phyloP scores from a whole-genome alignment of 2,113 vertebrate species.

The Bucco capensis region DNA sequence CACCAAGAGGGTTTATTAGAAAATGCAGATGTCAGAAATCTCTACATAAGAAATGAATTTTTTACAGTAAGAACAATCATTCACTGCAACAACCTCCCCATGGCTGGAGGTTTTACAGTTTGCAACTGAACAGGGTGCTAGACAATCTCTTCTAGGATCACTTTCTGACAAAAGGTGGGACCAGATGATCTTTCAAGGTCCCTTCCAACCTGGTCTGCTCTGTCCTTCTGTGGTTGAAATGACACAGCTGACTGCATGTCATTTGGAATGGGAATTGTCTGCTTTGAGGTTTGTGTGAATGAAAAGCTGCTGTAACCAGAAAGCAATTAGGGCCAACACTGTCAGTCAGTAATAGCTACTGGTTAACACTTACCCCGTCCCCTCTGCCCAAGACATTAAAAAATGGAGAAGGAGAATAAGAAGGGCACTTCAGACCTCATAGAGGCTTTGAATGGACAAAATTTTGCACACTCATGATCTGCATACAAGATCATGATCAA shows the following conservation, averaged over 20 bases:
- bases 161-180: background rate
- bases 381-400: background rate
- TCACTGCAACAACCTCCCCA: background rate
- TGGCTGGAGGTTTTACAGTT: background rate
- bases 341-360: background rate
- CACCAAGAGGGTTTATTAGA: background rate
- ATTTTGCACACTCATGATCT: background rate
- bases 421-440: background rate
- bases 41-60: background rate
- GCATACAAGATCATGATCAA: no score
- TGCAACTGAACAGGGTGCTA: background rate
- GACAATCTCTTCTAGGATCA: background rate
- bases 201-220: background rate
- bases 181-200: background rate
- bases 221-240: background rate
- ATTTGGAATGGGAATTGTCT: accelerated
- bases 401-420: background rate
- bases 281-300: background rate
- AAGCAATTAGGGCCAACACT: background rate
- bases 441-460: background rate
- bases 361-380: background rate
- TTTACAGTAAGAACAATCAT: background rate
- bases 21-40: background rate
- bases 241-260: background rate
- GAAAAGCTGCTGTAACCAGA: background rate